phyloP scores from a whole-genome alignment of 1,140 invertebrate species.

The Whitmania pigra region DNA sequence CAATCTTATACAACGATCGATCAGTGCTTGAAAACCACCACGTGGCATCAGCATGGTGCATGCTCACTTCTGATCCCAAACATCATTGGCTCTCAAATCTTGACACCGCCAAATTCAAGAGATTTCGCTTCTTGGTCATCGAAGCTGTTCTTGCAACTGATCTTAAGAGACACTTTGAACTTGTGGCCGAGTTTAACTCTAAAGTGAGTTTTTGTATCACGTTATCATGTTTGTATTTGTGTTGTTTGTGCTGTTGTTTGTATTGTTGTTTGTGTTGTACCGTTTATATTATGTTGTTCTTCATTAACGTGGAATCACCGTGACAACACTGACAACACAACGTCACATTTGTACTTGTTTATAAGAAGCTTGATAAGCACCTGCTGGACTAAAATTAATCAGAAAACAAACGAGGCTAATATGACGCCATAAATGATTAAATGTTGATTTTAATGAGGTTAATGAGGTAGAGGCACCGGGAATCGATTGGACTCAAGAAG shows the following conservation, averaged over 20 bases:
- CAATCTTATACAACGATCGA: constrained; percentile 52
- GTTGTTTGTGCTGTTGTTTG: background rate
- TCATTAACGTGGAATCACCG: background rate
- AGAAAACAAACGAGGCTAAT: background rate
- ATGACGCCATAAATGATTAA: background rate
- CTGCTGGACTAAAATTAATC: too few relatives aligned
- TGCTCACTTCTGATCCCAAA: constrained; percentile 44
- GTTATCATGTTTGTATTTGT: too few relatives aligned
- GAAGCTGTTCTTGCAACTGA: constrained; percentile 54
- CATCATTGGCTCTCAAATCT: constrained; percentile 47
- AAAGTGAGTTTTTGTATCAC: constrained; percentile 30
- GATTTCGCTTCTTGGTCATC: constrained; percentile 48
- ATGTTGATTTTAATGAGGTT: constrained; percentile 28
- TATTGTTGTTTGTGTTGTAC: too few relatives aligned
- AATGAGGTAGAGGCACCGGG: constrained; percentile 47
- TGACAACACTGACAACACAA: too few relatives aligned
- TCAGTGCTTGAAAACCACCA: constrained; percentile 54
- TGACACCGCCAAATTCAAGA: constrained; percentile 11
- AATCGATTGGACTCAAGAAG: constrained; percentile 50
- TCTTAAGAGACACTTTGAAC: constrained; percentile 53
- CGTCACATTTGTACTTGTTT: too few relatives aligned
- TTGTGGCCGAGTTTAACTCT: constrained; percentile 46
- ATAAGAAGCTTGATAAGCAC: too few relatives aligned
- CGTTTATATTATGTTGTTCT: background rate
- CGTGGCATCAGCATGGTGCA: constrained; percentile 50